Percentiles rank a stretch among this genome's conserved stretches.
Conservation (phyloP, 2,113 vertebrate genomes). For the Cephalopterus ornatus region DNA sequence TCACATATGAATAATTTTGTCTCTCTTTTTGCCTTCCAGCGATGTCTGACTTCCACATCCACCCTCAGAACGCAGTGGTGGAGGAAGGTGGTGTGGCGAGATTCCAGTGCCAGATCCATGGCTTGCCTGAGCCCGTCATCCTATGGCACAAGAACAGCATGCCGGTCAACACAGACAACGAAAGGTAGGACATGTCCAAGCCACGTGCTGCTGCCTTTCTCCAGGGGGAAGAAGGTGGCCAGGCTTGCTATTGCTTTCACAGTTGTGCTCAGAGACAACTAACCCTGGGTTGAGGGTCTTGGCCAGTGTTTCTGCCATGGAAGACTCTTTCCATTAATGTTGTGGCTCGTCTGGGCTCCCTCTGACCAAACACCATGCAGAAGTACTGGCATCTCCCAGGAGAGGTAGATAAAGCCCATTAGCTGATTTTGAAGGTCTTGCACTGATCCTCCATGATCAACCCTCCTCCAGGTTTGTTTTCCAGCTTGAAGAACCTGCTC, state of each 20-base stretch:
- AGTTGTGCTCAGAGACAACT: accelerated
- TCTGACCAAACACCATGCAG: neutral
- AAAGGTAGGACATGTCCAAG: constrained; percentile 78
- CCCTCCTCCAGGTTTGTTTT: neutral
- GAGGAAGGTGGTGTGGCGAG: constrained; percentile 90
- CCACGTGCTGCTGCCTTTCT: neutral
- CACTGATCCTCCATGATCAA: neutral
- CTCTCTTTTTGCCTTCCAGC: constrained; percentile 71
- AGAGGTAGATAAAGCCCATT: neutral
- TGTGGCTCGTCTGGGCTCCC: neutral
- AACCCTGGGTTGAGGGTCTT: neutral
- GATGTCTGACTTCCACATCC: constrained; percentile 94
- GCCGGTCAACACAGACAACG: constrained; percentile 83
- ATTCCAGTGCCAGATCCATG: constrained; percentile 97
- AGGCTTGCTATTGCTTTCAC: neutral
- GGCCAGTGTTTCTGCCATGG: neutral
- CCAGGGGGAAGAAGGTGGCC: neutral
- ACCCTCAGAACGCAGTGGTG: constrained; percentile 84
- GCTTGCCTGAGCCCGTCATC: constrained; percentile 92
- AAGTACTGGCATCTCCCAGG: neutral
- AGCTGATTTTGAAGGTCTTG: neutral
- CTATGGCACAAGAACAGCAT: constrained; percentile 91
- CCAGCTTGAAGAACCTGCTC: neutral
- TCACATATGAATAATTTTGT: neutral
- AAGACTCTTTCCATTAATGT: neutral